Conservation (phyloP, 2,888 invertebrate species). For the Octodonta nipae region DNA sequence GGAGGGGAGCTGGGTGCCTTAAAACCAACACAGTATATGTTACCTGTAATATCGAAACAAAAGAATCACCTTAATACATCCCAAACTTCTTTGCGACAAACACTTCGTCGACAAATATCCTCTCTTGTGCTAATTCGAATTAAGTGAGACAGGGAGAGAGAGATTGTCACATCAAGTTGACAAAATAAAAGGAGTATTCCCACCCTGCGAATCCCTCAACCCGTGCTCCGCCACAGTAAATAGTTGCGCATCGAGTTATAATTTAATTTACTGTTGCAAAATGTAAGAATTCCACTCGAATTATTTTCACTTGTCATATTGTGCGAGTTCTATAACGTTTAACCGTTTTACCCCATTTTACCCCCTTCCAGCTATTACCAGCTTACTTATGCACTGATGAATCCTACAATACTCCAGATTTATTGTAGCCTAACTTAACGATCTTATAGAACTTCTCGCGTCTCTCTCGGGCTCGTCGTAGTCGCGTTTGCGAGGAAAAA, state of each 20-base stretch:
- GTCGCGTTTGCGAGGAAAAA: constrained; percentile 9
- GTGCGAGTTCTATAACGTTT: constrained; percentile 34
- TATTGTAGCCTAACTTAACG: constrained; percentile 28
- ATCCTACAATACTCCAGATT: constrained; percentile 33
- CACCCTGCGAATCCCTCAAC: too few relatives aligned
- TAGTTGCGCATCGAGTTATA: constrained; percentile 19
- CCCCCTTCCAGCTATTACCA: constrained; percentile 29
- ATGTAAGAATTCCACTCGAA: constrained; percentile 38
- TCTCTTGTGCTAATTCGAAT: too few relatives aligned
- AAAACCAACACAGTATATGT: too few relatives aligned
- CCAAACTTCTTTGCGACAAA: too few relatives aligned
- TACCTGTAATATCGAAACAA: too few relatives aligned
- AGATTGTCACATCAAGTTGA: too few relatives aligned
- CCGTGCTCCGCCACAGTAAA: constrained; percentile 12
- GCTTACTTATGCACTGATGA: constrained; percentile 35
- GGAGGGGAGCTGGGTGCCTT: too few relatives aligned
- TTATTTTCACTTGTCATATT: constrained; percentile 33
- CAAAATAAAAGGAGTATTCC: constrained; percentile 11
- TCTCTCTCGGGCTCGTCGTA: constrained; percentile 2
- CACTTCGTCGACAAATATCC: too few relatives aligned
- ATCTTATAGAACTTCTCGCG: constrained; percentile 14
- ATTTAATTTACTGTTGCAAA: constrained; percentile 25
- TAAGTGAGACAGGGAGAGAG: constrained; percentile 1
- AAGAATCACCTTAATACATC: too few relatives aligned
- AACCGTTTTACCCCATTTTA: constrained; percentile 30